Percentiles rank a stretch among this genome's conserved stretches.
Evolutionary conservation across 2,888 invertebrate genomes (phyloP).

Genomic region (Papilio demoleus): DNA sequence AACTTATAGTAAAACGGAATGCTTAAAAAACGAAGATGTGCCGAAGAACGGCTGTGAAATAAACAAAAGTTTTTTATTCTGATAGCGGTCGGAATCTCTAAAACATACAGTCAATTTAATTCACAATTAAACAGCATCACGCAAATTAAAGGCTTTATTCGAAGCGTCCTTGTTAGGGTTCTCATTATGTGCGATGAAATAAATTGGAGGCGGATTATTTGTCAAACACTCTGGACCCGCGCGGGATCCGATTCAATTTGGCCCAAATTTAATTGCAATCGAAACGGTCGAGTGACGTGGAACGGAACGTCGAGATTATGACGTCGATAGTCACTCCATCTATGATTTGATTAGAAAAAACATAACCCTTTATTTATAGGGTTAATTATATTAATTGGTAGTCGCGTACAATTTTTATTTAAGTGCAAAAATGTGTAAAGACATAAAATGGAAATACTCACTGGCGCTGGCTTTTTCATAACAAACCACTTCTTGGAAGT

Average conservation of each 20-base stretch:
- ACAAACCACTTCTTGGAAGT: slow-evolving; percentile 20
- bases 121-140: slow-evolving; percentile 60
- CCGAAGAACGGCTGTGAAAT: background rate
- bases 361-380: background rate
- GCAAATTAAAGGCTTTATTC: slow-evolving; percentile 71
- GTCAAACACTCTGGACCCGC: slow-evolving; percentile 75
- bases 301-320: slow-evolving; percentile 64
- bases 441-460: no score
- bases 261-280: slow-evolving; percentile 79
- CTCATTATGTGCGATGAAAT: slow-evolving; percentile 77
- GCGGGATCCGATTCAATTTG: slow-evolving; percentile 75
- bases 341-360: slow-evolving; percentile 24
- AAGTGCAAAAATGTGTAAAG: no score
- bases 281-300: slow-evolving; percentile 69
- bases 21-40: background rate
- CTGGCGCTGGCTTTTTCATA: background rate
- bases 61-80: background rate
- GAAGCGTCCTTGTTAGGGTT: slow-evolving; percentile 66
- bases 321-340: slow-evolving; percentile 37
- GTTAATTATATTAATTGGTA: no score
- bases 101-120: background rate
- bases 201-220: slow-evolving; percentile 78
- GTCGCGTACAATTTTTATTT: no score
- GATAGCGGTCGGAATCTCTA: background rate
- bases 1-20: background rate